A percentile compares a stretch with the other conserved stretches of the same genome.
phyloP scores from a whole-genome alignment of 2,888 invertebrate species.

The Oligia fasciuncula region DNA sequence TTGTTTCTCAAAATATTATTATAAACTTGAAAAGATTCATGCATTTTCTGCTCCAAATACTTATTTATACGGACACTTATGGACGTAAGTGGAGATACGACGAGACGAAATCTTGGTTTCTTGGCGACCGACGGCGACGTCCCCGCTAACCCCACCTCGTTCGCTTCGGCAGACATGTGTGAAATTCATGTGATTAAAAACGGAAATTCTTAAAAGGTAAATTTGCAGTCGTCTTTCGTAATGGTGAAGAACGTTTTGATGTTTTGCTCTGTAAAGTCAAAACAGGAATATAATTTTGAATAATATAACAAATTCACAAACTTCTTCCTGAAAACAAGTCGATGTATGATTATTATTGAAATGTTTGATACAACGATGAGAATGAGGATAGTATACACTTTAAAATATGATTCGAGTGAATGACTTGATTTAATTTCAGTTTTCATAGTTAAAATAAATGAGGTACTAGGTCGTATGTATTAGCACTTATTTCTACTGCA shows the following conservation, averaged over 20 bases:
- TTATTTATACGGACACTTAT: constrained; percentile 55
- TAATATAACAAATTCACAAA: neutral
- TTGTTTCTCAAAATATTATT: constrained; percentile 14
- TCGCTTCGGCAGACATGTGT: constrained; percentile 49
- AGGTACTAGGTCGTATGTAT: neutral
- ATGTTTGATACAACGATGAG: neutral
- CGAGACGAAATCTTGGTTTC: constrained; percentile 54
- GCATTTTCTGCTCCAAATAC: constrained; percentile 54
- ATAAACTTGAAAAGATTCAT: constrained; percentile 19
- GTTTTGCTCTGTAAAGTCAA: constrained; percentile 23
- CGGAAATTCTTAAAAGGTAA: constrained; percentile 34
- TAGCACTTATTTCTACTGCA: neutral
- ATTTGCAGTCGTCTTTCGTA: constrained; percentile 9
- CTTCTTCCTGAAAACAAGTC: too few species aligned
- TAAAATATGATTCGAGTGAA: neutral
- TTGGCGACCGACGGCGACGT: constrained; percentile 29
- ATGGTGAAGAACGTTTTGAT: constrained; percentile 19
- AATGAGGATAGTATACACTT: neutral
- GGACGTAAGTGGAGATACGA: constrained; percentile 45
- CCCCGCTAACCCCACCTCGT: constrained; percentile 55
- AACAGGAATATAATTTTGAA: constrained; percentile 11
- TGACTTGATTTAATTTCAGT: neutral
- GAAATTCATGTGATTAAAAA: constrained; percentile 48
- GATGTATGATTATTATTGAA: neutral
- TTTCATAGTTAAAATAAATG: neutral